Base-by-base conservation (phyloP, 2,888 invertebrate genomes). In the Dromius quadrimaculatus region DNA sequence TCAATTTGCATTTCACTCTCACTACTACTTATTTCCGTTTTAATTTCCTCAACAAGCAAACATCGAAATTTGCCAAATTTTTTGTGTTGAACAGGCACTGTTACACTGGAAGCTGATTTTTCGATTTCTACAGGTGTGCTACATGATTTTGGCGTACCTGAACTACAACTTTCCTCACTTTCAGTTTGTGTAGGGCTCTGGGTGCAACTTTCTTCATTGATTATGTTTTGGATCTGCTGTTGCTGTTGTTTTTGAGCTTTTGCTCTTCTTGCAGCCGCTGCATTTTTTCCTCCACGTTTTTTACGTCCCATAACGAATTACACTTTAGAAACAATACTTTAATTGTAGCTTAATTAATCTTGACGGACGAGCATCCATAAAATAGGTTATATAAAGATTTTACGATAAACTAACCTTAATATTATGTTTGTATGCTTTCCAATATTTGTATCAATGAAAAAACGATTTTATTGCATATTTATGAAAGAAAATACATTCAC, bases 51-150 rank as follows among this genome's bases (percentile, higher is more conserved):
- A 73, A 83, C 83, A 72, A 85, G 82, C 13, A 87, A 78, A 76
- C 85, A 86, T 32, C 86, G 81, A 76, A 85, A 87, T 79, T 87
- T 87, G 41, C 87, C 87, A 76, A 87, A 87, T 76, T 87, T 87
- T 75, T 87, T 87, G 77, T 86, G 87, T 22, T 66, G 62, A 13
- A 63, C 71, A 28, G 63, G 50, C 2, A 41, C 45, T 11, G 72
- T 20, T 45, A 20, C 45, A 45, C 41, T 47, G 61, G 23, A 41
- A 28, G 71, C 71, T 57, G 54, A 36, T 41, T 63, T 63, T 6
- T 73, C 72, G 17, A 47, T 28, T 17, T 71, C 71, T 36, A 71
- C 65, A 23, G 71, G 64, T 20, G 62, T 72, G 13, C 41, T 65
- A 38, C 66, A 61, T 36, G 71, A 64, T 62, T 70, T 70, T 17